Evolutionary conservation across 2,113 vertebrate genomes (phyloP).

Genomic region (Varanus komodoensis): DNA sequence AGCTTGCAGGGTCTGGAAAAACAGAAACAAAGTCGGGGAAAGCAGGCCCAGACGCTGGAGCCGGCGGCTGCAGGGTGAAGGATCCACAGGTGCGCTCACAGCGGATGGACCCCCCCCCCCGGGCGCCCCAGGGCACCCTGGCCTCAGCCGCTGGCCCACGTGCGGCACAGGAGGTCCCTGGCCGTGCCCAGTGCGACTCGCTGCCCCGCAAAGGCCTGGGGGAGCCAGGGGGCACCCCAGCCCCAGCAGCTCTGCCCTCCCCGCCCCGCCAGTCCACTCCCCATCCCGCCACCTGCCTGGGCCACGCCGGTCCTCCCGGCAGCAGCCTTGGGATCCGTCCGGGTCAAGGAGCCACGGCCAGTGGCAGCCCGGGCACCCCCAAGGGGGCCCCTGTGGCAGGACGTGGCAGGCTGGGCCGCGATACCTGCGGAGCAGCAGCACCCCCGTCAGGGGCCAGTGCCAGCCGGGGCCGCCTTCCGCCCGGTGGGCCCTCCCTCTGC

Average conservation of each 20-base stretch:
- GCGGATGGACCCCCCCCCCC: too few species aligned
- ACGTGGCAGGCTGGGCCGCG: not conserved
- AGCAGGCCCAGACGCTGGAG: too few species aligned
- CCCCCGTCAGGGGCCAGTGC: too few species aligned
- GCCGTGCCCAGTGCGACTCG: not conserved
- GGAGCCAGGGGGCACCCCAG: too few species aligned
- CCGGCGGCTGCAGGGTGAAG: too few species aligned
- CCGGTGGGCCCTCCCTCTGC: not conserved
- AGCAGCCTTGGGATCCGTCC: fast-evolving
- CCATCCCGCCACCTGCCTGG: not conserved
- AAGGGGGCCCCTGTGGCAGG: too few species aligned
- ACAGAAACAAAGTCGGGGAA: too few species aligned
- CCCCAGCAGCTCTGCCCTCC: too few species aligned
- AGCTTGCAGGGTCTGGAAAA: too few species aligned
- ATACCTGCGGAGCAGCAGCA: not conserved
- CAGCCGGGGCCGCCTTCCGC: too few species aligned
- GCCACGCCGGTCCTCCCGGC: fast-evolving
- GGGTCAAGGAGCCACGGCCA: not conserved
- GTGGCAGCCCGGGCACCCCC: not conserved
- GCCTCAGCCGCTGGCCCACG: not conserved
- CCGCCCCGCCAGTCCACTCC: fast-evolving
- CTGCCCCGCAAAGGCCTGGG: not conserved
- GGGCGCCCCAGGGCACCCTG: not conserved
- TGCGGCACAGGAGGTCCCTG: not conserved
- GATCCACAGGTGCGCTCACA: too few species aligned